Evolutionary conservation across 1,140 invertebrate genomes (phyloP), one percentile per base, ranked within the genome.

Genomic region (Chionoecetes opilio): DNA sequence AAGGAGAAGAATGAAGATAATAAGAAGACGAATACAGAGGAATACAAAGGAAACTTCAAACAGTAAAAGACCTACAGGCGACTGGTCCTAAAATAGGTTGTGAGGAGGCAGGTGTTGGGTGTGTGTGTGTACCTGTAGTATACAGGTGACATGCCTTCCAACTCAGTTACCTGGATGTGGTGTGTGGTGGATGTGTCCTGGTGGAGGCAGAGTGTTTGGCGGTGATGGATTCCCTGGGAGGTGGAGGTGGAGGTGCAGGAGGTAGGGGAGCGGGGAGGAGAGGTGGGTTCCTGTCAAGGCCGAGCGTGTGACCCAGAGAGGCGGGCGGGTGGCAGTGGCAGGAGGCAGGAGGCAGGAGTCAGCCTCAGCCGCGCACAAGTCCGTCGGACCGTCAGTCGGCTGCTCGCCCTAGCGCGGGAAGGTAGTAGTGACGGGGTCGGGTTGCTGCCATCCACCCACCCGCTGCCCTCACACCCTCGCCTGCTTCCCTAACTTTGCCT

Each of bases 231-330:
- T 75, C n/a, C 63, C 63, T 75, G 63, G 21, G n/a, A 75, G 11
- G 63, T n/a, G n/a, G 21, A 75, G n/a, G 63, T n/a, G 41, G 41
- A 46, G 41, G 41, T 5, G 14, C 5, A 14, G 41, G 41, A 14
- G 41, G 41, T 14, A 9, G 46, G 46, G 46, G 21, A 17, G 63
- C 0, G 21, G 63, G 63, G 63, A 75, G 63, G 21, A 26, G 21
- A 26, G 63, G 21, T n/a, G 63, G 63, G 63, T 0, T 75, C 63
- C 63, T 75, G 63, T 75, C 63, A 75, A 75, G 63, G 63, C 63
- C 63, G 63, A 75, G 63, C n/a, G 63, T 75, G 63, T 75, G 63
- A 75, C 63, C 63, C 63, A 75, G 63, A 75, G 63, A 75, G 63
- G 63, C 26, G 21, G 8, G 63, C 63, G 21, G 63, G 21, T 11